Evolutionary conservation across 2,797 vertebrate genomes (phyloP), one percentile per base, ranked within the genome.

Genomic region (Gephyroberyx darwinii): DNA sequence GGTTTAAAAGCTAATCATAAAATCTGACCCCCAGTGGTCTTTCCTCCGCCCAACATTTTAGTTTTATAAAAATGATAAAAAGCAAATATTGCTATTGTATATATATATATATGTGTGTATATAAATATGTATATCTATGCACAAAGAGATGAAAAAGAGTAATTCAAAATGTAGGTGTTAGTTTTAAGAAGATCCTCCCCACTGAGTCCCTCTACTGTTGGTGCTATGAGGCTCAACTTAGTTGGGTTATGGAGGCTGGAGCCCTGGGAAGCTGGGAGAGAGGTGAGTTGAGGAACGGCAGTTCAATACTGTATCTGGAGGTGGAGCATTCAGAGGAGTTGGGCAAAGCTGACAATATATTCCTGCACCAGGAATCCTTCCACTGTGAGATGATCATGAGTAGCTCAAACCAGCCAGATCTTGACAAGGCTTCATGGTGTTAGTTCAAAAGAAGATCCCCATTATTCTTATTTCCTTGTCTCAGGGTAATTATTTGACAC

Each of bases 71-170:
- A 73, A 65, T 10, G 43, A 58, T 64, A 65, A 74, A 63, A 82
- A 43, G n/a, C 12, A 72, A 45, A 14, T 45, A 64, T 51, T 59
- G 69, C 43, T 22, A 66, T 75, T 75, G 56, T 41, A 55, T 88
- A 78, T 88, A 79, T 84, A 74, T 89, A 84, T 81, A 13, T 41
- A 41, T 12, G 13, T 26, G 68, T 92, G 88, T 90, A 86, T 54
- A 91, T 86, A 91, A 82, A 83, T 75, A 75, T 80, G 78, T 81
- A 78, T 78, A 89, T 90, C 61, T 90, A 85, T 90, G 84, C 84
- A 91, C 75, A 74, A 55, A 84, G 50, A 71, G 60, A 63, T 31
- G 16, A 16, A 26, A 48, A 67, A 55, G 3, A 65, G 26, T 69
- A 0, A 65, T 76, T 39, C 58, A 20, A 51, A 65, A 65, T 81